Base-by-base conservation (phyloP, 2,797 vertebrate genomes). In the Babyrousa celebensis region DNA sequence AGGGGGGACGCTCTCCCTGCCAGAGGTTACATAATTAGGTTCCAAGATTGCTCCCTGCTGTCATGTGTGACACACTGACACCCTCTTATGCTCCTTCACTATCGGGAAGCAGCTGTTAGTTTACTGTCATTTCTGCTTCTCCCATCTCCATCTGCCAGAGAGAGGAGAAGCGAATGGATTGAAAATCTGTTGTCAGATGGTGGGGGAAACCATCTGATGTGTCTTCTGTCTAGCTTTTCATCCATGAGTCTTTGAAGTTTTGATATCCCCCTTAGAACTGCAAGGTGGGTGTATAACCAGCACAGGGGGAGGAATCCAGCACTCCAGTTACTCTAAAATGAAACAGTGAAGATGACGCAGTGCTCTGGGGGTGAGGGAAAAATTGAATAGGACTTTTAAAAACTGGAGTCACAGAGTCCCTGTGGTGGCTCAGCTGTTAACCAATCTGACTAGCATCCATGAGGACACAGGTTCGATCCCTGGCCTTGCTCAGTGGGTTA, bases 101-200 rank as follows among this genome's bases (percentile, higher is more conserved):
- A 16, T 78, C 27, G 83, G 77, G 95, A 94, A 95, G 86, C 95
- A 96, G 95, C 91, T 96, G 95, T 85, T 89, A 29, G 32, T 58
- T 84, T 82, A n/a, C 25, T 48, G 96, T 96, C 79, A 10, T 91
- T 83, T 95, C 74, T 93, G 92, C 48, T 17, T 67, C 74, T 93
- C 79, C 75, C 56, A 87, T 94, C 92, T 95, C 94, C 92, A 63
- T 86, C 71, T 96, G 95, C 75, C 71, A 12, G 92, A 89, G n/a
- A 11, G 56, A 75, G 70, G 96, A 80, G 32, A 84, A 89, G 48
- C 62, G 84, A 94, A 77, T 86, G 94, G 87, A 86, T 89, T 79
- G 32, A 48, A 87, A 91, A 82, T 91, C 87, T 89, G 20, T n/a
- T 79, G 43, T 48, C 43, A 48, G 43, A 48, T 65, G 72, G 5